Base-by-base conservation (phyloP, 1,140 invertebrate species). In the Argopecten irradians region DNA sequence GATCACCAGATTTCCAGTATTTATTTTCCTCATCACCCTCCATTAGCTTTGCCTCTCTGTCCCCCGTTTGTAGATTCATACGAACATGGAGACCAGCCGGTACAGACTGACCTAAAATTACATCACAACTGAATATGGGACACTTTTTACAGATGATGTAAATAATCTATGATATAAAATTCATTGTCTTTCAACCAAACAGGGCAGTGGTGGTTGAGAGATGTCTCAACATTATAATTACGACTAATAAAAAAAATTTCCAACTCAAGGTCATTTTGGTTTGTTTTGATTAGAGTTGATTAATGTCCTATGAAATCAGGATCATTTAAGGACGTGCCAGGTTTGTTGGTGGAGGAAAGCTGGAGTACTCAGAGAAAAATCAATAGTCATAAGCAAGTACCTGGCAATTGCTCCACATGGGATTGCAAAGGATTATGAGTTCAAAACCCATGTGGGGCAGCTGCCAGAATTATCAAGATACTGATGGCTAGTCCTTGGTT, bases 51-150 rank as follows among this genome's bases (percentile, higher is more conserved):
- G 97, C 97, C 94, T 98, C 97, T 84, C 96, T 97, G 87, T 96
- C 91, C 16, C 97, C 97, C 34, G 97, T 98, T 93, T 97, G 92
- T 22, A 98, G 95, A 96, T 98, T 97, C 86, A 98, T 96, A 55
- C 97, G 95, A 5, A 98, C 96, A 95, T 98, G 97, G 1, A 98
- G 93, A 8, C 97, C 97, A 87, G 95, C 93, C 11, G 97, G 97
- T 90, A 98, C 96, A 39, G 96, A 95, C 95, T 97, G 97, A 87
- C 97, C 97, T 97, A 85, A 43, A 87, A 84, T 36, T 9, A 88
- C 14, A 46, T 82, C 5, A 83, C 14, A 86, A 55, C 13, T 41
- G 84, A 71, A 55, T 46, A 14, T 34, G 82, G 84, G 22, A 13
- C 34, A n/a, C 28, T 28, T 84, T 2, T 84, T 2, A n/a, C 9